Conservation (phyloP, 2,797 vertebrate species). For the Syndactyla subalaris region DNA sequence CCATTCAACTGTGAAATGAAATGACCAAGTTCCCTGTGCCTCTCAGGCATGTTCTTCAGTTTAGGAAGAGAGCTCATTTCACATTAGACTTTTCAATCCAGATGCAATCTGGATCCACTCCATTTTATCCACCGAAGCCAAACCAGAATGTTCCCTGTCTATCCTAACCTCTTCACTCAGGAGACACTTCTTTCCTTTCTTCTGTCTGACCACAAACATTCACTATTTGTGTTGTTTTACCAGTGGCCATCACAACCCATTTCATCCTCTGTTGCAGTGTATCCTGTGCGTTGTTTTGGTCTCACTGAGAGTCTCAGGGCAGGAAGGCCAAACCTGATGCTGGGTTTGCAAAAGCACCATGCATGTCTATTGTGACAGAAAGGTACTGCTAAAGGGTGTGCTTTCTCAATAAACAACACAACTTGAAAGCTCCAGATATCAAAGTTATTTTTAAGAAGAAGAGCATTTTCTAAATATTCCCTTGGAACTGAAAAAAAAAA, state of each 20-base stretch:
- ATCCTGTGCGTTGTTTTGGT: rapidly evolving
- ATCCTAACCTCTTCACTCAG: not conserved
- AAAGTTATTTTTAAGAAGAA: conserved; percentile 37
- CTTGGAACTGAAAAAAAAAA: not conserved
- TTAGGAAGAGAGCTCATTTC: not conserved
- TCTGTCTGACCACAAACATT: not conserved
- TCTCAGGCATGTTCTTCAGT: not conserved
- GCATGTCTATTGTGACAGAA: not conserved
- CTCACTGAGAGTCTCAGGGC: not conserved
- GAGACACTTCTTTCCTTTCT: not conserved
- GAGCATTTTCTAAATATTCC: conserved; percentile 6
- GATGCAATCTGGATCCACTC: not conserved
- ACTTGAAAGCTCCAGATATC: not conserved
- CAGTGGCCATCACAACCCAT: not conserved
- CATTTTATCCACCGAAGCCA: not conserved
- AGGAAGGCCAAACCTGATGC: not conserved
- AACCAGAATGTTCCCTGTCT: not conserved
- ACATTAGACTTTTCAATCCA: not conserved
- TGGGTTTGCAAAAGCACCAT: not conserved
- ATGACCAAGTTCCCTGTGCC: not conserved
- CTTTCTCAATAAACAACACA: conserved; percentile 5
- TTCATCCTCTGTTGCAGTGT: not conserved
- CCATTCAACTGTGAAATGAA: not conserved
- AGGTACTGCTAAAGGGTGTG: not conserved
- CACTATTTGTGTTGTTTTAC: not conserved